These are phyloP conservation scores for Wiebesia pumilae DNA, from an alignment of 1,140 invertebrate species.

Conservation along the genomic window DNA sequence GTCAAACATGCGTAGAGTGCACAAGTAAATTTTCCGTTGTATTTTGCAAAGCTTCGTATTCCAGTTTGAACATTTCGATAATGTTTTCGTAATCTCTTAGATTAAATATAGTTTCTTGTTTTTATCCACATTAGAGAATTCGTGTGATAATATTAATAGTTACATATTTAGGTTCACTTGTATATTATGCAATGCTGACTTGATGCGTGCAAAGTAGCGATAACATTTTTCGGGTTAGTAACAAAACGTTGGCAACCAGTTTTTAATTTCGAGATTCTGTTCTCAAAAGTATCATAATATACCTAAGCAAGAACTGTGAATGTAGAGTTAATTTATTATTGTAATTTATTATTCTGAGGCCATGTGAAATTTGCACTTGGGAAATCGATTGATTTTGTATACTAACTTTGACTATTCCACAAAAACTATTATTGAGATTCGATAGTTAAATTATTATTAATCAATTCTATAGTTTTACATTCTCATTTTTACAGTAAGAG, in stretches of 20 bases:
- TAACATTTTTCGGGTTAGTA: not conserved
- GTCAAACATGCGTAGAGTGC: not conserved
- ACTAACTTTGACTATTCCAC: not conserved
- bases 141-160: too few species aligned
- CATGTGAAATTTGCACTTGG: not conserved
- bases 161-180: too few species aligned
- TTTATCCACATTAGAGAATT: too few species aligned
- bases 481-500: not conserved
- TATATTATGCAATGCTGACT: not conserved
- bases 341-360: not conserved
- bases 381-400: not conserved
- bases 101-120: too few species aligned
- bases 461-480: not conserved
- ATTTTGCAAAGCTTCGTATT: not conserved
- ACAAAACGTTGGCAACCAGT: not conserved
- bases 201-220: not conserved
- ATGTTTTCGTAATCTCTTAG: not conserved
- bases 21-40: not conserved
- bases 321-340: not conserved
- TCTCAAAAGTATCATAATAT: not conserved
- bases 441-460: not conserved
- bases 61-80: not conserved
- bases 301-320: not conserved
- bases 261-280: slow-evolving; percentile 1
- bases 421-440: not conserved